Evolutionary conservation across 1,140 invertebrate species (phyloP).

Genomic region (Alviniconcha marisindica): DNA sequence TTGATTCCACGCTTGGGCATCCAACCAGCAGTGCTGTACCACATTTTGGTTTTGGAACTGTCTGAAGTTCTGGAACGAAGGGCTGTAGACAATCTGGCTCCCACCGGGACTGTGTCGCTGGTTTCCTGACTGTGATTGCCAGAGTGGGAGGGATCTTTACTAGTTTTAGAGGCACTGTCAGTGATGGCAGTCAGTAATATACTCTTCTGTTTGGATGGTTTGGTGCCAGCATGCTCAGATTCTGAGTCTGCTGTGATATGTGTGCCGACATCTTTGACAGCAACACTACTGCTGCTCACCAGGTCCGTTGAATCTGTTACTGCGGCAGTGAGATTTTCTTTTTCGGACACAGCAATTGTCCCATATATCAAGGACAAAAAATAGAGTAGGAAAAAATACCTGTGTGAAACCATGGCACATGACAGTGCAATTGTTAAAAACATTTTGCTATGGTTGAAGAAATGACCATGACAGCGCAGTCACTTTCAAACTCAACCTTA

Average conservation of each 20-base stretch:
- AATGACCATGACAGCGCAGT: too few relatives aligned
- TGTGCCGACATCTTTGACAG: too few relatives aligned
- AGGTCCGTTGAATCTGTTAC: too few relatives aligned
- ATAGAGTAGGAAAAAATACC: background rate
- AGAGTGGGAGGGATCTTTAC: background rate
- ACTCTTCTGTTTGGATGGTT: background rate
- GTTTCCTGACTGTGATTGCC: background rate
- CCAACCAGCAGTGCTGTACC: slow-evolving; percentile 38
- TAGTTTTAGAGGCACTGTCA: background rate
- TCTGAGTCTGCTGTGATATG: background rate
- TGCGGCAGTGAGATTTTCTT: background rate
- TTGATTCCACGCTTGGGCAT: slow-evolving; percentile 19
- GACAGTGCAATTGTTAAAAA: too few relatives aligned
- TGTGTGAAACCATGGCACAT: background rate
- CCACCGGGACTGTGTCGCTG: background rate
- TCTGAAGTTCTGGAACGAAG: background rate
- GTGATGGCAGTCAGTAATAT: background rate
- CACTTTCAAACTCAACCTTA: too few relatives aligned
- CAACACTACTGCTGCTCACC: too few relatives aligned
- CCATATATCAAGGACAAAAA: background rate
- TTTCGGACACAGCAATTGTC: background rate
- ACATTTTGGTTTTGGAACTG: background rate
- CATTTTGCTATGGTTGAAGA: too few relatives aligned
- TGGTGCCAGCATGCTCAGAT: background rate
- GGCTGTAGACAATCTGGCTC: background rate